These are phyloP conservation scores for Drosophila pseudotakahashii DNA, from an alignment of 2,888 invertebrate species.

Conservation along the genomic window DNA sequence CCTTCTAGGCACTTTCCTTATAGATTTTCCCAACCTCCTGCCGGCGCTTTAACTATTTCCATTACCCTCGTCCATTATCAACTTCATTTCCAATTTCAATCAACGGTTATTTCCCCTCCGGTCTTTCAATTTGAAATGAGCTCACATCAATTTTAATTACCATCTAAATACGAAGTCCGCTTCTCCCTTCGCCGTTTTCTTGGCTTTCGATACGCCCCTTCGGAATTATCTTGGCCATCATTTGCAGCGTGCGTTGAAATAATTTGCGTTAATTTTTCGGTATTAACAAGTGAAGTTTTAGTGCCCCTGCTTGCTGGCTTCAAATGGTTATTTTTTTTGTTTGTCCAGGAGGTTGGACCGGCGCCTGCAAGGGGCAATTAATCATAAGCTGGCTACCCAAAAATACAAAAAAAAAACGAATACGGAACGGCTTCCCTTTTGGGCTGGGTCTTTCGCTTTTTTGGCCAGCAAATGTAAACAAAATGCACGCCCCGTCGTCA, in stretches of 20 bases:
- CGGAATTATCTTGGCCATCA: conserved; percentile 39
- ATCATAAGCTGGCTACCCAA: conserved; percentile 70
- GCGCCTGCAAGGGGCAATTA: conserved; percentile 68
- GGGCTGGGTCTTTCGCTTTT: conserved; percentile 33
- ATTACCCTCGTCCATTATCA: conserved; percentile 18
- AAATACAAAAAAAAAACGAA: conserved; percentile 15
- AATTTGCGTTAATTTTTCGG: conserved; percentile 60
- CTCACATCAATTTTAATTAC: conserved; percentile 66
- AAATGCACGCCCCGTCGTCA: conserved; percentile 71
- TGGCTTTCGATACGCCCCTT: conserved; percentile 30
- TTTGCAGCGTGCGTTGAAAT: conserved; percentile 61
- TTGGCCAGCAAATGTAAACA: conserved; percentile 67
- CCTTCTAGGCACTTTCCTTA: background rate
- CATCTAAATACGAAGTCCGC: conserved; percentile 14
- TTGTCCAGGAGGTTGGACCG: conserved; percentile 25
- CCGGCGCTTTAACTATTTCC: conserved; percentile 12
- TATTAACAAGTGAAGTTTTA: conserved; percentile 44
- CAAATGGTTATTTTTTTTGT: conserved; percentile 38
- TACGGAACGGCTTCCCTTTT: conserved; percentile 29
- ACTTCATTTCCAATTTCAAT: conserved; percentile 26
- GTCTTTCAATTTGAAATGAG: conserved; percentile 13
- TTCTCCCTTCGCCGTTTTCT: background rate
- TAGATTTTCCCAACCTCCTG: background rate
- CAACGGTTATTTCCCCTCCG: conserved; percentile 12
- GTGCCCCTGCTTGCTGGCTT: conserved; percentile 15